These are phyloP conservation scores for Megalops atlanticus DNA, from an alignment of 2,113 vertebrate species.

Conservation along the genomic window DNA sequence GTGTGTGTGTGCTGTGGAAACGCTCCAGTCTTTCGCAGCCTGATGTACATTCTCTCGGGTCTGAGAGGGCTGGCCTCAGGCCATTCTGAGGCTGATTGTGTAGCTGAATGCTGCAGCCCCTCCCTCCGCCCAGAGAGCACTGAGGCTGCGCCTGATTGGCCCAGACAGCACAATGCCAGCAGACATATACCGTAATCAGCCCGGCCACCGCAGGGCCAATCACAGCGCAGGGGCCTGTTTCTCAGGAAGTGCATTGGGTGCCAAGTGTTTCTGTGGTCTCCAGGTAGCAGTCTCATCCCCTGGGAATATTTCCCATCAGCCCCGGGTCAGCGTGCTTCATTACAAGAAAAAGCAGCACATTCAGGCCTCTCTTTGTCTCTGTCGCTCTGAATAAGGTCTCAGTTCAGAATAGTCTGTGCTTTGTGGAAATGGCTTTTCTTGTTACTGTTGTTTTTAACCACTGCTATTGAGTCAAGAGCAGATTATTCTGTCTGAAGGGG, in stretches of 20 bases:
- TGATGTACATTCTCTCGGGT: not conserved
- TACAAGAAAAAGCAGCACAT: not conserved
- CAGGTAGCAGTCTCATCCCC: constrained; percentile 68
- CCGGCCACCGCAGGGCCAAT: constrained; percentile 61
- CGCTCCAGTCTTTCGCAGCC: not conserved
- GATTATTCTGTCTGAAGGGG: not conserved
- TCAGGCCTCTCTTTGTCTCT: not conserved
- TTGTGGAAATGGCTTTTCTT: not conserved
- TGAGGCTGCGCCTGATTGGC: constrained; percentile 63
- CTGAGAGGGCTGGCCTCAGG: not conserved
- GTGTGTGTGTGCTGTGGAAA: not conserved
- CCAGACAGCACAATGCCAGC: constrained; percentile 65
- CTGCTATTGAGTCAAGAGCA: constrained; percentile 3
- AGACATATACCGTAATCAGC: constrained; percentile 62
- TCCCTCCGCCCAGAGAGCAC: constrained; percentile 44
- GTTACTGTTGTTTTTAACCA: constrained; percentile 5
- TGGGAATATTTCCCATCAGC: constrained; percentile 52
- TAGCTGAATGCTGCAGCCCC: constrained; percentile 36
- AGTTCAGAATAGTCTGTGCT: constrained; percentile 2
- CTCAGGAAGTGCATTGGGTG: constrained; percentile 63
- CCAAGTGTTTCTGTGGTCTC: constrained; percentile 63
- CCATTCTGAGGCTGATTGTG: constrained; percentile 27
- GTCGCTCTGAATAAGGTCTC: not conserved
- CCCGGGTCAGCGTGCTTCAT: constrained; percentile 25
- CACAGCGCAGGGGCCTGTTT: constrained; percentile 50